phyloP scores from a whole-genome alignment of 2,797 vertebrate species.

The Moxostoma hubbsi region DNA sequence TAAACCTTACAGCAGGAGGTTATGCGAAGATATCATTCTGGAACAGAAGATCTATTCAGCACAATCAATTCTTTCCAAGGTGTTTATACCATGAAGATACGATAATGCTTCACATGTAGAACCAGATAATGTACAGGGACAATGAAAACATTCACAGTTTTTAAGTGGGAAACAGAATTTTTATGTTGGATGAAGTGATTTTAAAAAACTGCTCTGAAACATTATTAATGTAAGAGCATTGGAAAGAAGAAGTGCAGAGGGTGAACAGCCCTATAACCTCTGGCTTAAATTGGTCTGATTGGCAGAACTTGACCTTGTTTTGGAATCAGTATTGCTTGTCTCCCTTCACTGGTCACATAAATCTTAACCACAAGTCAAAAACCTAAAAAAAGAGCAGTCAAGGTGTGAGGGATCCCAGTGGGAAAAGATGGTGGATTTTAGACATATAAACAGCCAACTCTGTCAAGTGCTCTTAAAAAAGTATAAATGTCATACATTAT shows the following conservation, averaged over 20 bases:
- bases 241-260: not conserved
- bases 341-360: constrained; percentile 53
- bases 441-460: constrained; percentile 19
- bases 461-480: constrained; percentile 49
- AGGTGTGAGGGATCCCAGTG: constrained; percentile 14
- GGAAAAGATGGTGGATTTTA: constrained; percentile 32
- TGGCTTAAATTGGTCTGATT: constrained; percentile 34
- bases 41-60: constrained; percentile 41
- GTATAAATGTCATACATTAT: constrained; percentile 51
- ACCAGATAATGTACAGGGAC: constrained; percentile 4
- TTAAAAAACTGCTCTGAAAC: constrained; percentile 20
- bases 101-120: not conserved
- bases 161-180: not conserved
- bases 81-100: constrained; percentile 21
- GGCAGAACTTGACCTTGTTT: constrained; percentile 53
- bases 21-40: constrained; percentile 34
- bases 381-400: constrained; percentile 33
- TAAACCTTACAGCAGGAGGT: constrained; percentile 40
- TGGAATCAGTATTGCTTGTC: constrained; percentile 40
- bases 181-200: constrained; percentile 28
- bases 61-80: constrained; percentile 31
- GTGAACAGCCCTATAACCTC: constrained; percentile 30
- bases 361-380: constrained; percentile 48
- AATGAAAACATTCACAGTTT: not conserved
- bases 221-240: constrained; percentile 7